These are phyloP conservation scores for Melanargia galathea DNA, from an alignment of 2,888 invertebrate species.

Conservation along the genomic window DNA sequence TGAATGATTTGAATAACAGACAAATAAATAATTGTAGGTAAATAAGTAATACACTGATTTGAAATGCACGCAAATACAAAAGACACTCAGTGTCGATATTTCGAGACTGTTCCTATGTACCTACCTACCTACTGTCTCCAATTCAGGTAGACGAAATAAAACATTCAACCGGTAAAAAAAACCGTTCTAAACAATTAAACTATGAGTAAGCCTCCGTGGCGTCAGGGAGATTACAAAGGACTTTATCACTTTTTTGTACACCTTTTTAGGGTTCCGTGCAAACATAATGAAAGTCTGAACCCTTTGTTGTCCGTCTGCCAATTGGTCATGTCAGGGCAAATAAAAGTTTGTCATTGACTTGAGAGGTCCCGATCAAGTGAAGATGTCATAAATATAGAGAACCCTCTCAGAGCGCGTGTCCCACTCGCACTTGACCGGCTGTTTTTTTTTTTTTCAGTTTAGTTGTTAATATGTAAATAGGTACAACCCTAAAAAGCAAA, in stretches of 20 bases:
- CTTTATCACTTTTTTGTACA: slow-evolving; percentile 72
- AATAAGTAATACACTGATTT: neutral
- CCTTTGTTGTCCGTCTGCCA: neutral
- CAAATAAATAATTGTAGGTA: no score
- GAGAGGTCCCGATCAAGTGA: no score
- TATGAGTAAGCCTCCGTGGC: slow-evolving; percentile 72
- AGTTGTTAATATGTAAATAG: slow-evolving; percentile 38
- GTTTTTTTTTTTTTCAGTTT: slow-evolving; percentile 19
- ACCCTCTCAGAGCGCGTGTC: neutral
- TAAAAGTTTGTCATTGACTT: neutral
- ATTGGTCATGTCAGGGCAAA: neutral
- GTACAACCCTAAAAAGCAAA: slow-evolving; percentile 47
- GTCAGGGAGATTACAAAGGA: slow-evolving; percentile 79
- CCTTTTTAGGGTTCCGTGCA: slow-evolving; percentile 14
- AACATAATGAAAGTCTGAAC: neutral
- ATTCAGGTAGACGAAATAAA: slow-evolving; percentile 79
- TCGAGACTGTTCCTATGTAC: slow-evolving; percentile 8
- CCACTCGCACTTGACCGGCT: neutral
- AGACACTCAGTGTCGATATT: slow-evolving; percentile 9
- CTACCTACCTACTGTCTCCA: slow-evolving; percentile 35
- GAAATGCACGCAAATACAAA: neutral
- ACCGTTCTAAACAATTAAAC: slow-evolving; percentile 78
- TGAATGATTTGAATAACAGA: neutral
- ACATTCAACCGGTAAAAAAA: slow-evolving; percentile 67
- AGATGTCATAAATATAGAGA: neutral